Evolutionary conservation across 2,888 invertebrate genomes (phyloP).

Genomic region (Calliopum simillimum): DNA sequence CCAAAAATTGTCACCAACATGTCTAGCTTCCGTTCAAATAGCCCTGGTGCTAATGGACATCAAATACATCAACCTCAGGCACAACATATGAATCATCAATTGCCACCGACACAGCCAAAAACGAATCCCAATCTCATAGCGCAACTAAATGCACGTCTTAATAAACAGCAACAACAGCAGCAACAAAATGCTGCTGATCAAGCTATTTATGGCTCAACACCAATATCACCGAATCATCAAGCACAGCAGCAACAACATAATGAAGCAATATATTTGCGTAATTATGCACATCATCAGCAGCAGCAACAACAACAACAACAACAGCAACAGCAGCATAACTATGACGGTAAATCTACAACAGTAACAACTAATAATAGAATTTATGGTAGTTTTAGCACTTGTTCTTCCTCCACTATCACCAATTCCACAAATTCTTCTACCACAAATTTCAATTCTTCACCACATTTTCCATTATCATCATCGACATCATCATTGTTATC

Average conservation of each 20-base stretch:
- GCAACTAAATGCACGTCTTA: slow-evolving; percentile 66
- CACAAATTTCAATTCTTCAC: slow-evolving; percentile 59
- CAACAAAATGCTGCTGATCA: slow-evolving; percentile 46
- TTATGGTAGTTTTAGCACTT: slow-evolving; percentile 65
- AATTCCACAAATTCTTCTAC: slow-evolving; percentile 51
- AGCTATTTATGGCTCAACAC: slow-evolving; percentile 58
- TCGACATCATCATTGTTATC: slow-evolving; percentile 63
- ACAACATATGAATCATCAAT: slow-evolving; percentile 48
- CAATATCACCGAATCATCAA: slow-evolving; percentile 54
- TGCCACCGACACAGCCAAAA: slow-evolving; percentile 64
- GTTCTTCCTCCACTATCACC: slow-evolving; percentile 52
- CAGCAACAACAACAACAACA: slow-evolving; percentile 49
- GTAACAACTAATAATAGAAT: slow-evolving; percentile 61
- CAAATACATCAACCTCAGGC: slow-evolving; percentile 39
- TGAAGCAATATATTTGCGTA: slow-evolving; percentile 55
- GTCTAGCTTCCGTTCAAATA: slow-evolving; percentile 66
- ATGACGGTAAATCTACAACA: slow-evolving; percentile 66
- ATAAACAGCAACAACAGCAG: slow-evolving; percentile 59
- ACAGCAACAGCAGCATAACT: slow-evolving; percentile 61
- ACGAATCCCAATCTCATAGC: slow-evolving; percentile 66
- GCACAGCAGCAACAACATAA: slow-evolving; percentile 50
- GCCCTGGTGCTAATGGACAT: slow-evolving; percentile 58
- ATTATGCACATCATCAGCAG: slow-evolving; percentile 49
- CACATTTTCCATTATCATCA: slow-evolving; percentile 64
- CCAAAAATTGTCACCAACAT: slow-evolving; percentile 66